Conservation (phyloP, 2,888 invertebrate genomes). For the Ceriagrion tenellum region DNA sequence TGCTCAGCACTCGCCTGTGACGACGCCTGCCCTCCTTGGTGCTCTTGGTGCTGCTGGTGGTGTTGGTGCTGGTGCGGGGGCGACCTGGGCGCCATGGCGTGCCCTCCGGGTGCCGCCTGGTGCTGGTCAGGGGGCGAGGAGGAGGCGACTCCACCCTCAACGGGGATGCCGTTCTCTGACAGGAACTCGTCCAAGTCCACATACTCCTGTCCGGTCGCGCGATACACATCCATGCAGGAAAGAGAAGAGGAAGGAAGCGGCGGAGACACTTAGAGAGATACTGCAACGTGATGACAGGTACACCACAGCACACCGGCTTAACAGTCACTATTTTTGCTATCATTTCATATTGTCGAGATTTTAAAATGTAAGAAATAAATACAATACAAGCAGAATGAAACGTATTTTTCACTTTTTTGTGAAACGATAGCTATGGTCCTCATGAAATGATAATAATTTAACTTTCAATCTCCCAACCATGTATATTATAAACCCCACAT, state of each 20-base stretch:
- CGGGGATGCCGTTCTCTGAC: slow-evolving; percentile 95
- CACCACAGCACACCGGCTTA: too few species aligned
- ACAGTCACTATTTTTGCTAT: too few species aligned
- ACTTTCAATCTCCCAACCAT: too few species aligned
- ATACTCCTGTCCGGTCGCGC: slow-evolving; percentile 83
- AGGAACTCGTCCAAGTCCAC: slow-evolving; percentile 98
- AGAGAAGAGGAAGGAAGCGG: not conserved
- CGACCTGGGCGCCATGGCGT: not conserved
- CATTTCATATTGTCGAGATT: too few species aligned
- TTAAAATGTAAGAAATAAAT: too few species aligned
- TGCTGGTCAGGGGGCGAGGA: not conserved
- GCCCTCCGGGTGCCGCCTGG: not conserved
- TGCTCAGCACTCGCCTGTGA: slow-evolving; percentile 73
- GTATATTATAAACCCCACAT: too few species aligned
- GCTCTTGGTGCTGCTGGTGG: slow-evolving; percentile 47
- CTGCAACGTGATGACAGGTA: too few species aligned
- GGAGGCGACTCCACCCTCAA: slow-evolving; percentile 79
- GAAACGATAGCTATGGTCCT: too few species aligned
- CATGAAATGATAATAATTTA: too few species aligned
- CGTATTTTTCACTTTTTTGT: too few species aligned
- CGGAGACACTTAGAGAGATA: slow-evolving; percentile 49
- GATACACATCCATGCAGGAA: not conserved
- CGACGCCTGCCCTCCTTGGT: slow-evolving; percentile 79
- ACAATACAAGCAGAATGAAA: too few species aligned
- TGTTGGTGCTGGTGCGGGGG: slow-evolving; percentile 37